Percentiles rank a stretch among this genome's conserved stretches.
Evolutionary conservation across 1,140 invertebrate species (phyloP).

Genomic region (Trissolcus basalis): DNA sequence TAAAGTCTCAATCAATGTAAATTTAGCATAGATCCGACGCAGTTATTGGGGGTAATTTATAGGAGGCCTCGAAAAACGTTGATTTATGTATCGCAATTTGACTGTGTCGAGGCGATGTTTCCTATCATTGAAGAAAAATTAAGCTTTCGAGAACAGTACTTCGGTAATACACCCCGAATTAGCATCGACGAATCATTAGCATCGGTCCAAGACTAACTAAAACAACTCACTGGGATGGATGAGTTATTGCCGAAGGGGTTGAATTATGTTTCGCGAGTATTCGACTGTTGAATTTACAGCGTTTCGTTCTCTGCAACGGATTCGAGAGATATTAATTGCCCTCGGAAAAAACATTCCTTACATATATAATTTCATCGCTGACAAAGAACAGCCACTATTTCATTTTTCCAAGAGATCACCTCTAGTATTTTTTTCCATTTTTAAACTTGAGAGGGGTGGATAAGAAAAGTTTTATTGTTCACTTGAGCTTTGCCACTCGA

Average conservation of each 20-base stretch:
- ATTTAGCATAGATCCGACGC: no score
- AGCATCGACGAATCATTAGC: conserved; percentile 63
- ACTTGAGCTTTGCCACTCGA: conserved; percentile 30
- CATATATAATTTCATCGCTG: conserved; percentile 45
- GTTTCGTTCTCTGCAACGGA: conserved; percentile 54
- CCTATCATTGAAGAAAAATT: conserved; percentile 20
- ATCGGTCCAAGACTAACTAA: conserved; percentile 58
- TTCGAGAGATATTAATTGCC: conserved; percentile 65
- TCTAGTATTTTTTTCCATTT: no score
- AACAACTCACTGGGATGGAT: conserved; percentile 58
- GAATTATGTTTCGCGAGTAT: conserved; percentile 63
- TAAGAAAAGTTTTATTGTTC: neutral
- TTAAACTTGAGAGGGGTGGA: no score
- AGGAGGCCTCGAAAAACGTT: no score
- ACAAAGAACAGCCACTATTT: neutral
- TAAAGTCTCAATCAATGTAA: no score
- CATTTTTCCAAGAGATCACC: no score
- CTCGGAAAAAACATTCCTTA: conserved; percentile 46
- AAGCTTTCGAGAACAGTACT: conserved; percentile 46
- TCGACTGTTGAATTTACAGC: conserved; percentile 61
- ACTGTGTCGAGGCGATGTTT: neutral
- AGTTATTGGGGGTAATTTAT: no score
- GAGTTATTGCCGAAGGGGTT: conserved; percentile 65
- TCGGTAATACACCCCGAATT: conserved; percentile 59
- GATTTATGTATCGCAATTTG: no score